Evolutionary conservation across 2,888 invertebrate species (phyloP).

Genomic region (Mesoligia furuncula): DNA sequence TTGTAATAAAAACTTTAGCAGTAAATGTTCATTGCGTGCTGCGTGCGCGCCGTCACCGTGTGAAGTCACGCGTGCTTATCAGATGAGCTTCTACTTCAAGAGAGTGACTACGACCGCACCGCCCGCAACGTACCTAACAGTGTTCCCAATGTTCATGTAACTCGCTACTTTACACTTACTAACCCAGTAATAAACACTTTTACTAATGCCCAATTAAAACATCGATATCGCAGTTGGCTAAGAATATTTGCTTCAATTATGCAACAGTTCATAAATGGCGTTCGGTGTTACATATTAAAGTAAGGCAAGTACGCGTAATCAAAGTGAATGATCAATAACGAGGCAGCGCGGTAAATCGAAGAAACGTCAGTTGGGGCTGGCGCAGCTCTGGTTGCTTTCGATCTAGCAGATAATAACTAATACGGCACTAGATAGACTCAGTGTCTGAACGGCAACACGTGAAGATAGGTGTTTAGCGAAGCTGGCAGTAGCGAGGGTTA

Average conservation of each 20-base stretch:
- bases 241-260: conserved; percentile 73
- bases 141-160: conserved; percentile 15
- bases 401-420: conserved; percentile 78
- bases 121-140: conserved; percentile 21
- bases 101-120: conserved; percentile 51
- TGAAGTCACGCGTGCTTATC: conserved; percentile 77
- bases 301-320: conserved; percentile 72
- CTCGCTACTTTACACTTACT: conserved; percentile 29
- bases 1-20: conserved; percentile 69
- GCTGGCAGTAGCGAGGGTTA: conserved; percentile 80
- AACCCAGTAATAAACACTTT: conserved; percentile 46
- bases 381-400: conserved; percentile 70
- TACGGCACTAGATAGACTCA: conserved; percentile 75
- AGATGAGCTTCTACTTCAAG: conserved; percentile 72
- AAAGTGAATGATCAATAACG: conserved; percentile 77
- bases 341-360: conserved; percentile 77
- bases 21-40: conserved; percentile 53
- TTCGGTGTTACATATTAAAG: conserved; percentile 69
- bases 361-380: conserved; percentile 69
- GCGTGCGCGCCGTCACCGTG: conserved; percentile 66
- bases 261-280: conserved; percentile 73
- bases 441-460: conserved; percentile 74
- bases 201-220: conserved; percentile 66
- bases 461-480: conserved; percentile 82
- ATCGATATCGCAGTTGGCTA: conserved; percentile 64